Evolutionary conservation across 2,113 vertebrate genomes (phyloP).

Genomic region (Otolemur garnettii): DNA sequence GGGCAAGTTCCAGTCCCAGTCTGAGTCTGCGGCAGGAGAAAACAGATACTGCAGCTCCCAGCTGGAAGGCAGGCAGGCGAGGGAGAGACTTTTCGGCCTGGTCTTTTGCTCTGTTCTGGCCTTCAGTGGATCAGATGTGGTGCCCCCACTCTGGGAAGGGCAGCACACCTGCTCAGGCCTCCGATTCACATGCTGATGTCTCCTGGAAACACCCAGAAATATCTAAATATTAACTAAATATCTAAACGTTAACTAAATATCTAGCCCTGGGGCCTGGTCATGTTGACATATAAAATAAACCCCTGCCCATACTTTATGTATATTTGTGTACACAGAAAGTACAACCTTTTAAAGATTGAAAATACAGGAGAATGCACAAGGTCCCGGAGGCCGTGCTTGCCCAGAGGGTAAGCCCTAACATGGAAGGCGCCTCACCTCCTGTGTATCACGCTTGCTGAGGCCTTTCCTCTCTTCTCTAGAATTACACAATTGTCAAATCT

Average conservation of each 20-base stretch:
- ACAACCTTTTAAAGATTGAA: background rate
- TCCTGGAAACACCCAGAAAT: background rate
- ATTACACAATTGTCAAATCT: background rate
- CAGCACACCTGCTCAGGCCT: background rate
- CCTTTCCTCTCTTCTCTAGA: background rate
- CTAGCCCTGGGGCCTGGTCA: background rate
- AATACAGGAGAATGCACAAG: no score
- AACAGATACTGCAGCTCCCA: background rate
- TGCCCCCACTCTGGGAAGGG: background rate
- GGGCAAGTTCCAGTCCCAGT: background rate
- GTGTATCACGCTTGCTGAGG: background rate
- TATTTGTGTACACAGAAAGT: background rate
- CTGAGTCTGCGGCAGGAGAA: background rate
- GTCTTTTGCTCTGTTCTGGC: background rate
- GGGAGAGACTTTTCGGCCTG: background rate
- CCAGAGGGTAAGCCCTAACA: background rate
- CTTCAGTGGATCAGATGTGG: background rate
- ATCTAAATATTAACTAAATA: no score
- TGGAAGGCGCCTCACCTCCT: background rate
- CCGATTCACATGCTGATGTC: background rate
- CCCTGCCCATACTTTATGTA: background rate
- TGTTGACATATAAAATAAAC: background rate
- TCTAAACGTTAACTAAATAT: background rate
- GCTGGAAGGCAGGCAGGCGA: background rate
- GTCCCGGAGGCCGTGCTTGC: background rate